Conservation (phyloP, 23 tunicate species). For the Halocynthia aurantium region DNA sequence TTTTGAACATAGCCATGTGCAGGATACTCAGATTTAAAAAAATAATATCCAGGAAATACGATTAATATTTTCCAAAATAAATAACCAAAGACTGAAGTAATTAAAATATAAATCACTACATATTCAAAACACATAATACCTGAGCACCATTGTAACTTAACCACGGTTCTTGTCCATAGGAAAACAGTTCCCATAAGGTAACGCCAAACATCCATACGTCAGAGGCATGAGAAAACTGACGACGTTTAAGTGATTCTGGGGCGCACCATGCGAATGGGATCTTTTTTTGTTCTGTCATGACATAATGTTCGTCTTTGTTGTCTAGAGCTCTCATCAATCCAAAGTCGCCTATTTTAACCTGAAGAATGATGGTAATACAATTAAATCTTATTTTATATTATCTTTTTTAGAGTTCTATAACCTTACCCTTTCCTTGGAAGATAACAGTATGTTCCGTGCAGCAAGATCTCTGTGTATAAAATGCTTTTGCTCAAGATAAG, state of each 20-base stretch:
- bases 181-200: constrained; percentile 96
- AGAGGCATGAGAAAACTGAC: constrained; percentile 88
- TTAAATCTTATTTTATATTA: too few species aligned
- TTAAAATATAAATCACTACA: too few species aligned
- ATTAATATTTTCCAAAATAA: too few species aligned
- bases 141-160: constrained; percentile 78
- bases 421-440: constrained; percentile 67
- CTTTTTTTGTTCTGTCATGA: constrained; percentile 87
- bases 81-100: too few species aligned
- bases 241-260: constrained; percentile 86
- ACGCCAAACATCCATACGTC: constrained; percentile 97
- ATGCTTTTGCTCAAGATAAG: constrained; percentile 80
- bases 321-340: constrained; percentile 94
- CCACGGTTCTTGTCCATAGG: constrained; percentile 93
- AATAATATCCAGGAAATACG: too few species aligned
- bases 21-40: too few species aligned
- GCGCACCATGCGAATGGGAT: constrained; percentile 99
- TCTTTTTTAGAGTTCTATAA: background rate
- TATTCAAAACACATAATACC: constrained; percentile 7
- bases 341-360: constrained; percentile 97
- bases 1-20: too few species aligned
- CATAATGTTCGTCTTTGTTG: constrained; percentile 85
- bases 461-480: constrained; percentile 96
- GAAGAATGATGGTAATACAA: background rate
- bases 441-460: constrained; percentile 80